Evolutionary conservation across 2,797 vertebrate species (phyloP).

Genomic region (Morus bassanus): DNA sequence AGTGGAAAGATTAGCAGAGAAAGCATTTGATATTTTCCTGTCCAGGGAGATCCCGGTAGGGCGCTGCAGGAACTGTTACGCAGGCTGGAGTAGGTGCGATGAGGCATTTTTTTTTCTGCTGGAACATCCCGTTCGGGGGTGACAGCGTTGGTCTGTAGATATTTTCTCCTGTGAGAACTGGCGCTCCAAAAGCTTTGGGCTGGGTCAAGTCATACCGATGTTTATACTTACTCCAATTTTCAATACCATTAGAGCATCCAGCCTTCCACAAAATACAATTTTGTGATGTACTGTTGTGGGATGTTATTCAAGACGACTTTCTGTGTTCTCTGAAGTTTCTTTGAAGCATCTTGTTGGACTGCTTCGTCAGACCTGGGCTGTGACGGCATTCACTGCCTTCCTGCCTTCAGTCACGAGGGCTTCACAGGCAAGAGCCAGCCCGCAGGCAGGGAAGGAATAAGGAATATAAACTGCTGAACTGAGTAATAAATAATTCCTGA

Average conservation of each 20-base stretch:
- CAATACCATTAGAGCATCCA: not conserved
- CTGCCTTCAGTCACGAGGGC: not conserved
- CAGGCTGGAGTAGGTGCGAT: not conserved
- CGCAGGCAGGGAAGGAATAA: not conserved
- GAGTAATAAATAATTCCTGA: not conserved
- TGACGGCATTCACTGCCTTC: not conserved
- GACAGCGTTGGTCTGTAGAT: not conserved
- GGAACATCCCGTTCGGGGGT: not conserved
- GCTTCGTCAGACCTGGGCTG: not conserved
- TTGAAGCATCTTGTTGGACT: not conserved
- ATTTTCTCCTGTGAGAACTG: not conserved
- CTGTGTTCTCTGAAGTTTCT: not conserved
- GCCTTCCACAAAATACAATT: not conserved
- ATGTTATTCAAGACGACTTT: not conserved
- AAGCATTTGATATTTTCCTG: not conserved
- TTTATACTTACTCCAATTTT: not conserved
- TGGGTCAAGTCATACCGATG: not conserved
- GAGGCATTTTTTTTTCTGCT: not conserved
- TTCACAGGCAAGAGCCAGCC: not conserved
- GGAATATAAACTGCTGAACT: not conserved
- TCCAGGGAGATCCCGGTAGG: not conserved
- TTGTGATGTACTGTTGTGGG: not conserved
- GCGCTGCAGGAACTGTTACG: accelerated
- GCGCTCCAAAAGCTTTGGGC: not conserved
- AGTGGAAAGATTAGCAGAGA: not conserved